A percentile compares a stretch with the other conserved stretches of the same genome.
phyloP scores from a whole-genome alignment of 1,140 invertebrate species.

The Zaprionus capensis region DNA sequence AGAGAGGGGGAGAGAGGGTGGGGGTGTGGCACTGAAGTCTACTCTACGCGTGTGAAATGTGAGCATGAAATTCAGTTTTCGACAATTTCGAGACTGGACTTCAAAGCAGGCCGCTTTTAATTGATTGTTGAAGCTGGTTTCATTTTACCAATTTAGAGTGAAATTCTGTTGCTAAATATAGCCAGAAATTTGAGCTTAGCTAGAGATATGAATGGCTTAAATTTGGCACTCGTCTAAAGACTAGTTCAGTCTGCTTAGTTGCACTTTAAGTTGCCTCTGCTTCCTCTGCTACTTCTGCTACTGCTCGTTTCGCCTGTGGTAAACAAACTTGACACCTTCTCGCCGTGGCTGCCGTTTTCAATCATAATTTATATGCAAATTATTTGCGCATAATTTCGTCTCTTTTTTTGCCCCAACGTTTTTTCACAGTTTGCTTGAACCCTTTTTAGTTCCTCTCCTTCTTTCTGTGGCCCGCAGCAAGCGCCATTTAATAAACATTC shows the following conservation, averaged over 20 bases:
- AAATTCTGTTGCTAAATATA: not conserved
- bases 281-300: not conserved
- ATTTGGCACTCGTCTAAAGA: not conserved
- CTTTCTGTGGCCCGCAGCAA: conserved; percentile 55
- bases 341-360: conserved; percentile 35
- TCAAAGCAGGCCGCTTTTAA: conserved; percentile 7
- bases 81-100: not conserved
- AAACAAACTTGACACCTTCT: conserved; percentile 38
- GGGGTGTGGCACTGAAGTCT: not conserved
- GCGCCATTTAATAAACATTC: conserved; percentile 77
- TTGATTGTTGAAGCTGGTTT: conserved; percentile 12
- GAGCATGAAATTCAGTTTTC: not conserved
- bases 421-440: conserved; percentile 54
- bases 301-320: conserved; percentile 18
- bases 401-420: conserved; percentile 21
- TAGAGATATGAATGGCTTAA: no score
- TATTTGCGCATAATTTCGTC: conserved; percentile 67
- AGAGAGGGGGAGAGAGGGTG: not conserved
- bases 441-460: conserved; percentile 44
- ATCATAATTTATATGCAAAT: conserved; percentile 82
- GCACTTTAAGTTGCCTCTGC: not conserved
- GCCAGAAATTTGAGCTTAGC: not conserved
- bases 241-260: not conserved
- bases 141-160: conserved; percentile 10
- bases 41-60: not conserved